Evolutionary conservation across 2,888 invertebrate species (phyloP).

Genomic region (Dynastes hyllus): DNA sequence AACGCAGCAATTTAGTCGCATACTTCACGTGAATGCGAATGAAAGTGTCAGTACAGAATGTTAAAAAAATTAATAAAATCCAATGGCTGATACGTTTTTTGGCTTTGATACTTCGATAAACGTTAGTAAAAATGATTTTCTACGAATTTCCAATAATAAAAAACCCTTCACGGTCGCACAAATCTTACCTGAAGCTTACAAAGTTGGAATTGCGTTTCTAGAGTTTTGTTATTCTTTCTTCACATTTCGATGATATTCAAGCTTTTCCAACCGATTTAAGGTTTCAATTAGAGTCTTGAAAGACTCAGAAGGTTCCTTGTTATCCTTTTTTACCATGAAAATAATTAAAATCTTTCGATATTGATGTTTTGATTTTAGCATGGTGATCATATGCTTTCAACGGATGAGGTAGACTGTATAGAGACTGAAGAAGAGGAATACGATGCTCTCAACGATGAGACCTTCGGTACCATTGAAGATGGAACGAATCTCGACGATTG

Average conservation of each 20-base stretch:
- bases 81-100: conserved; percentile 93
- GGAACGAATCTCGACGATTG: conserved; percentile 75
- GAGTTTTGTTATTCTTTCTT: conserved; percentile 25
- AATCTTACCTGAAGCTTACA: background rate
- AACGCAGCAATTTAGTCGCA: background rate
- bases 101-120: conserved; percentile 86
- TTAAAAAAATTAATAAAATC: conserved; percentile 64
- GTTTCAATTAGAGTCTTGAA: too few species aligned
- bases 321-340: too few species aligned
- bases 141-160: background rate
- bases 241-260: background rate
- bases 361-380: conserved; percentile 60
- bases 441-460: conserved; percentile 94
- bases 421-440: conserved; percentile 87
- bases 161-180: background rate
- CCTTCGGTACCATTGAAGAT: conserved; percentile 87
- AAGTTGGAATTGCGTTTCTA: conserved; percentile 5
- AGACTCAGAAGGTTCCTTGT: too few species aligned
- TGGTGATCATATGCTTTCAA: conserved; percentile 64
- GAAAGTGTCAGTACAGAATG: conserved; percentile 57
- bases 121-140: conserved; percentile 74
- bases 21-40: conserved; percentile 49
- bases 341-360: background rate
- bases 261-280: too few species aligned
- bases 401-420: conserved; percentile 77